Evolutionary conservation across 1,140 invertebrate genomes (phyloP), one percentile per base, ranked within the genome.

Genomic region (Macrotrachela quadricornifera): DNA sequence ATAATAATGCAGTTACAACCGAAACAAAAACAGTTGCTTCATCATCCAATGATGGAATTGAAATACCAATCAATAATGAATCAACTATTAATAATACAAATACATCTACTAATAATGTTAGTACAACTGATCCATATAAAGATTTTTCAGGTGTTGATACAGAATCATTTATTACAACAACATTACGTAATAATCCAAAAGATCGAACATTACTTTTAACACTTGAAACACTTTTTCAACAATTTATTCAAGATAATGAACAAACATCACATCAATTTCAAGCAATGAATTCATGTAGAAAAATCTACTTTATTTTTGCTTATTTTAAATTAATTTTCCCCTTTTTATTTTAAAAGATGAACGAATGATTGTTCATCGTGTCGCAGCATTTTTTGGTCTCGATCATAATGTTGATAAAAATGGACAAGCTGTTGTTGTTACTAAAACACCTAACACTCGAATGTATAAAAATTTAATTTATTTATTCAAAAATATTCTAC

Each of bases 301-400:
- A 30, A 30, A 4, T 30, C 8, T 8, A 4, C 8, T 30, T 30
- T 8, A 30, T 30, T 30, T 8, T 30, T 8, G 8, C 21, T 30
- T 8, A n/a, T n/a, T 30, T 8, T 30, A 30, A 30, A 30, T 4
- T 30, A 30, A 30, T 30, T 2, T 4, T 30, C n/a, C n/a, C n/a
- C n/a, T 4, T 30, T 30, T 30, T 30, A 4, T 4, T 4, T 30
- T 30, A 2, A 88, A 85, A 42, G 92, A 92, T 71, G 84, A 90
- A 59, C 75, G 86, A 38, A 90, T 94, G 85, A 69, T 94, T 56
- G 84, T 91, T 9, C 87, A 92, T 71, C 78, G 86, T 21, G 82
- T 85, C 42, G 84, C 86, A 3, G 83, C 84, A 42, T 85, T 82
- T 62, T 91, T 90, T 68, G 83, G 85, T 44, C 79, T 94, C 71